Evolutionary conservation across 2,113 vertebrate genomes (phyloP).

Genomic region (Callionymus lyra): DNA sequence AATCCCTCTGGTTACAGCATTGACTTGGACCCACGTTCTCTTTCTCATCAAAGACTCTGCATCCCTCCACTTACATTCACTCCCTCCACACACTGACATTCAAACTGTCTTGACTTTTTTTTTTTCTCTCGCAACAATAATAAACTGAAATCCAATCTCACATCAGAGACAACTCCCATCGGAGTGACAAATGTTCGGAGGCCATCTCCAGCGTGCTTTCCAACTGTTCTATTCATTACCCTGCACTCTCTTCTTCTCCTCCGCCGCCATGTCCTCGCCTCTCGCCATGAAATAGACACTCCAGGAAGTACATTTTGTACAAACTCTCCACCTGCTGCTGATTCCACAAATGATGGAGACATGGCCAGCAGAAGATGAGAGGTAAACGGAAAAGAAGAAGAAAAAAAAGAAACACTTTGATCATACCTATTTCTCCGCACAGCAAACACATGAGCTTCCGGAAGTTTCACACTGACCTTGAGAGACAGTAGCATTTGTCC

Average conservation of each 20-base stretch:
- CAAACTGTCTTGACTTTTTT: background rate
- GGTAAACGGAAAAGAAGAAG: conserved; percentile 64
- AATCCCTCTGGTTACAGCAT: conserved; percentile 24
- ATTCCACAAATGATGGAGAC: conserved; percentile 73
- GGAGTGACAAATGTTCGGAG: conserved; percentile 61
- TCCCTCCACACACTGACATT: conserved; percentile 16
- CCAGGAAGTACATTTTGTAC: conserved; percentile 55
- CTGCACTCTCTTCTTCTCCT: conserved; percentile 37
- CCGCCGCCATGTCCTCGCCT: conserved; percentile 33
- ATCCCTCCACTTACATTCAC: conserved; percentile 15
- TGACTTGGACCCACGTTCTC: conserved; percentile 11
- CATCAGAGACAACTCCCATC: conserved; percentile 43
- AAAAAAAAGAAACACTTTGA: too few relatives aligned
- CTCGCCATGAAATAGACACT: conserved; percentile 52
- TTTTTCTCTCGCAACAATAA: conserved; percentile 52
- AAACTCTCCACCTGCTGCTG: conserved; percentile 57
- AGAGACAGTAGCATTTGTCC: too few relatives aligned
- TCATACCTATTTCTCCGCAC: too few relatives aligned
- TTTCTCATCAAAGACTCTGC: conserved; percentile 19
- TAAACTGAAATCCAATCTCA: conserved; percentile 63
- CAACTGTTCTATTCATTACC: conserved; percentile 61
- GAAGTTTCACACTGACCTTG: too few relatives aligned
- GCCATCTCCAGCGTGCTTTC: conserved; percentile 48
- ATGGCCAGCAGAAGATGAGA: conserved; percentile 52
- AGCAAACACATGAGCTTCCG: too few relatives aligned